These are phyloP conservation scores for Drosophila differens DNA, from an alignment of 2,888 invertebrate genomes.

Conservation along the genomic window DNA sequence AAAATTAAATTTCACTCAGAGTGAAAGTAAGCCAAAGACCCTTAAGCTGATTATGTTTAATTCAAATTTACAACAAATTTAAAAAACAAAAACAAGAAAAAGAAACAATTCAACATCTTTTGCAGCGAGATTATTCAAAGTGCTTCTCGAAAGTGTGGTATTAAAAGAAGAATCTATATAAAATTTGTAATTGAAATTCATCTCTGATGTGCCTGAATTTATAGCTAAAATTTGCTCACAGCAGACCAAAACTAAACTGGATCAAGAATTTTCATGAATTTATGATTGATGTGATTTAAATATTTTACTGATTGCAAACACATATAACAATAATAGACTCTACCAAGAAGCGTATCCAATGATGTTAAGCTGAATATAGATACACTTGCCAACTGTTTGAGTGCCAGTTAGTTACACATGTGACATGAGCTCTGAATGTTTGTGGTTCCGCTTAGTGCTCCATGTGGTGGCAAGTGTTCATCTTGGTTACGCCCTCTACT, in stretches of 20 bases:
- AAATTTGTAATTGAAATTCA: neutral
- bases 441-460: conserved; percentile 25
- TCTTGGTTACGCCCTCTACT: conserved; percentile 51
- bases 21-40: conserved; percentile 11
- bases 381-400: neutral
- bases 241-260: neutral
- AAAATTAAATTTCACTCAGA: conserved; percentile 11
- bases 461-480: conserved; percentile 41
- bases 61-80: conserved; percentile 16
- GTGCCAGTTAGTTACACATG: neutral
- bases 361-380: neutral
- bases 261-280: neutral
- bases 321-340: neutral
- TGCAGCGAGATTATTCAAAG: neutral
- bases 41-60: conserved; percentile 46
- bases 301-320: no score
- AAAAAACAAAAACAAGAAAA: neutral
- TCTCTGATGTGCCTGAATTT: neutral
- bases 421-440: neutral
- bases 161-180: neutral
- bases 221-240: neutral
- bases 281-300: neutral
- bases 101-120: neutral
- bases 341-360: neutral
- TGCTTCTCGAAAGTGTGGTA: neutral